A percentile compares a stretch with the other conserved stretches of the same genome.
Evolutionary conservation across 1,140 invertebrate species (phyloP).

Genomic region (Drosophila kepulauana): DNA sequence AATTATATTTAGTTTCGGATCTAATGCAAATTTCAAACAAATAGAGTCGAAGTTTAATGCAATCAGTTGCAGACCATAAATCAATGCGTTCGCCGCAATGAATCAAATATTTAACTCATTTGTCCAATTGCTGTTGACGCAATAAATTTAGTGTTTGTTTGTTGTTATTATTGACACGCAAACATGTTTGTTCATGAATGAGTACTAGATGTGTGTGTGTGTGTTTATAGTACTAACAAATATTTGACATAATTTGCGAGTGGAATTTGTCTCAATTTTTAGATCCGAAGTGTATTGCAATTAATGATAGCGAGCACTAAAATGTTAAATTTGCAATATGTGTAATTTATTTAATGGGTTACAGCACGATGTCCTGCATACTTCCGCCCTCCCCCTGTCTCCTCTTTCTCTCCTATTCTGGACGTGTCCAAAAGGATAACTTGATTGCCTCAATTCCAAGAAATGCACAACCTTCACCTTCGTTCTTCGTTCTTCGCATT

Average conservation of each 20-base stretch:
- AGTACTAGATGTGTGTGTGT: neutral
- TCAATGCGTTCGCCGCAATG: conserved; percentile 15
- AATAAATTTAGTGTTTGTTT: conserved; percentile 20
- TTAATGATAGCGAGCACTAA: neutral
- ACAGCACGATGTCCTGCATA: neutral
- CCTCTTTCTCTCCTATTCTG: neutral
- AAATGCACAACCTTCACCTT: conserved; percentile 21
- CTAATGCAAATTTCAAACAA: neutral
- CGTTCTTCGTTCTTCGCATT: neutral
- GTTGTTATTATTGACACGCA: conserved; percentile 11
- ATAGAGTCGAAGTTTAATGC: neutral
- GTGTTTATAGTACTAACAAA: conserved; percentile 7
- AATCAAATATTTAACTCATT: conserved; percentile 20
- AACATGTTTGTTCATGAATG: neutral
- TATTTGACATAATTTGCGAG: neutral
- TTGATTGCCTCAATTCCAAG: conserved; percentile 26
- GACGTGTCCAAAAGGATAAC: neutral
- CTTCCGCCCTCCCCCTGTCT: neutral
- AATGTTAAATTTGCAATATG: neutral
- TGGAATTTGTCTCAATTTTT: neutral
- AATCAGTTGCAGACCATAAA: conserved; percentile 4
- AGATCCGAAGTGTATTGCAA: neutral
- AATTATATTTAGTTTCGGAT: neutral
- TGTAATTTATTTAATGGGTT: conserved; percentile 1
- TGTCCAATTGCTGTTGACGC: conserved; percentile 12